Evolutionary conservation across 64 coral and sea anemone species (phyloP).

Genomic region (Anthopleura sola): DNA sequence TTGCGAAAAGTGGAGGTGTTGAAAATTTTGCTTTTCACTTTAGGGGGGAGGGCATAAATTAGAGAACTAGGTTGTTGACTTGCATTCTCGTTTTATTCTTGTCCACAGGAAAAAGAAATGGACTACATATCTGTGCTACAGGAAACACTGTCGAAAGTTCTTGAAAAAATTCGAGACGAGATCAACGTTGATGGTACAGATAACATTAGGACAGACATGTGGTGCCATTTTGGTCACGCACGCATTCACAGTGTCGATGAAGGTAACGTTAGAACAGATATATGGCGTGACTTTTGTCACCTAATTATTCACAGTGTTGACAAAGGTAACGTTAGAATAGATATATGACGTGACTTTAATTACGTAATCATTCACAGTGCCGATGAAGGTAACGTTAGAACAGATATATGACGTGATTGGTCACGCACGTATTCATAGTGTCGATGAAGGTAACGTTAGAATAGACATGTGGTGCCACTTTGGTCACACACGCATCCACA

Average conservation of each 20-base stretch:
- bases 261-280: neutral
- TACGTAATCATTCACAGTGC: neutral
- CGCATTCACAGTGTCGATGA: slow-evolving; percentile 3
- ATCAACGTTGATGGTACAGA: neutral
- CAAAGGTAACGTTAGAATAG: neutral
- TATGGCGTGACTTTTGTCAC: neutral
- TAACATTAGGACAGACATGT: neutral
- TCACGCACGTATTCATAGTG: neutral
- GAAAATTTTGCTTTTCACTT: too few relatives aligned
- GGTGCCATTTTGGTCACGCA: neutral
- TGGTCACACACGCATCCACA: neutral
- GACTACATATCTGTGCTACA: neutral
- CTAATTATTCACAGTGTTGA: neutral
- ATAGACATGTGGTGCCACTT: neutral
- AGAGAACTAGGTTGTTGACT: too few relatives aligned
- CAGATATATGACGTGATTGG: neutral
- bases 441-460: neutral
- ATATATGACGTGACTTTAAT: neutral
- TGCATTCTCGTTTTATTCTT: neutral
- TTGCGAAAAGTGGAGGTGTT: too few relatives aligned
- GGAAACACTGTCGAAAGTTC: neutral
- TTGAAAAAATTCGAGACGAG: neutral
- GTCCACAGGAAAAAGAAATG: neutral
- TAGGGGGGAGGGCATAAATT: too few relatives aligned
- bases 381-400: neutral